Base-by-base conservation (phyloP, 2,888 invertebrate genomes). In the Sarcophaga subvicina region DNA sequence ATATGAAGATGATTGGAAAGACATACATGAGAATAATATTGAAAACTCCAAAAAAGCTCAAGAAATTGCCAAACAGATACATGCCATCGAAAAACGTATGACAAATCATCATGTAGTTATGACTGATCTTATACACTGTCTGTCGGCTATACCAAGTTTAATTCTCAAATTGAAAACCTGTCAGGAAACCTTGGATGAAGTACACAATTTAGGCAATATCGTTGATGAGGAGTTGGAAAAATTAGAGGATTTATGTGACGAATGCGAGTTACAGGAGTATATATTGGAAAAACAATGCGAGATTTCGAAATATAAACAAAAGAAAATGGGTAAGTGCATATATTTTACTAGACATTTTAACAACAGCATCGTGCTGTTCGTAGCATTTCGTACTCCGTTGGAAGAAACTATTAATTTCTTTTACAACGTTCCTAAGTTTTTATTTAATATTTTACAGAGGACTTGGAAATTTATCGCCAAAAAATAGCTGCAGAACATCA, bases 1-100 rank as follows among this genome's bases (percentile, higher is more conserved):
- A 89, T 96, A 95, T 91, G 96, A 96, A 91, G 93, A 95, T 64
- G 94, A 95, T 80, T 96, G 96, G 96, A 94, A 94, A 83, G 94
- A 95, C 83, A 91, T 96, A 20, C 96, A 96, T 89, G 93, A 94
- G 80, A 91, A 94, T 60, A 95, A 95, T 71, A 95, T 96, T 89
- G 94, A 94, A 73, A 96, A 96, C 92, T 95, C 95, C 2, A 94
- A 92, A 73, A 93, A 92, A 67, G 95, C 95, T 0, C 93, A 94
- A 2, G 86, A 91, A 22, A 90, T 94, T n/a, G 94, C 95, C 72
- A 90, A 91, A 66, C 91, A 93, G 80, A 95, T 95, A 66, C 91
- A 93, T 10, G 90, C 89, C 62, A 91, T 95, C 10, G 93, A 94
- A 49, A 88, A 89, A 3, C 86, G 89, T 11, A 90, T 91, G 6